Evolutionary conservation across 2,888 invertebrate species (phyloP).

Genomic region (Heteromyza rotundicornis): DNA sequence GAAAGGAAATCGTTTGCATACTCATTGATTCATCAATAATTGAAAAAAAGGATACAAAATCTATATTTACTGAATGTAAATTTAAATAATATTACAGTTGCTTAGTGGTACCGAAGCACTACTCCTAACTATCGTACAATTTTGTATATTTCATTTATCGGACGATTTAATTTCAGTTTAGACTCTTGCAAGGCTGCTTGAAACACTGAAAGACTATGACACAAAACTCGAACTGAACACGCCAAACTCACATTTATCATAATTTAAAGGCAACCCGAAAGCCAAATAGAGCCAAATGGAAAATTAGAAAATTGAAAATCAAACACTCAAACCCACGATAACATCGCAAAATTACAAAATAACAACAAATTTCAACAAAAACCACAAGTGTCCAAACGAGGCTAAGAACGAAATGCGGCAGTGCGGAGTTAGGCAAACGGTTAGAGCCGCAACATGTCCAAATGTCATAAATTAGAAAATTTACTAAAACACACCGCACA

Average conservation of each 20-base stretch:
- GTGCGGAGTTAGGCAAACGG: background rate
- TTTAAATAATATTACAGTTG: too few relatives aligned
- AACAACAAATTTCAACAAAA: background rate
- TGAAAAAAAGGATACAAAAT: too few relatives aligned
- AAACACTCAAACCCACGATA: background rate
- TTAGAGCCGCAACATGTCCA: constrained; percentile 41
- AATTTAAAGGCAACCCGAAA: background rate
- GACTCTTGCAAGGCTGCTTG: too few relatives aligned
- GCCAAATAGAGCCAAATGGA: background rate
- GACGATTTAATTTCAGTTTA: too few relatives aligned
- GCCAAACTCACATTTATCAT: constrained; percentile 1
- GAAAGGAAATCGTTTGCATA: too few relatives aligned
- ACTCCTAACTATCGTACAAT: too few relatives aligned
- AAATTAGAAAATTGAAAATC: constrained; percentile 3
- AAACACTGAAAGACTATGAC: too few relatives aligned
- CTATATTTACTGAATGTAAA: too few relatives aligned
- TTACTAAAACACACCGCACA: constrained; percentile 38
- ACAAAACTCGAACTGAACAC: background rate
- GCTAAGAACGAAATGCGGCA: background rate
- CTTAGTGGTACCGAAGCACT: too few relatives aligned
- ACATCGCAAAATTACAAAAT: too few relatives aligned
- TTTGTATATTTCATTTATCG: too few relatives aligned
- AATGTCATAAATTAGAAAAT: constrained; percentile 51
- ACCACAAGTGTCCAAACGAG: background rate
- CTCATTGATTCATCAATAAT: too few relatives aligned